A percentile compares a stretch with the other conserved stretches of the same genome.
Evolutionary conservation across 2,113 vertebrate genomes (phyloP).

Genomic region (Calyptommatus sinebrachiatus): DNA sequence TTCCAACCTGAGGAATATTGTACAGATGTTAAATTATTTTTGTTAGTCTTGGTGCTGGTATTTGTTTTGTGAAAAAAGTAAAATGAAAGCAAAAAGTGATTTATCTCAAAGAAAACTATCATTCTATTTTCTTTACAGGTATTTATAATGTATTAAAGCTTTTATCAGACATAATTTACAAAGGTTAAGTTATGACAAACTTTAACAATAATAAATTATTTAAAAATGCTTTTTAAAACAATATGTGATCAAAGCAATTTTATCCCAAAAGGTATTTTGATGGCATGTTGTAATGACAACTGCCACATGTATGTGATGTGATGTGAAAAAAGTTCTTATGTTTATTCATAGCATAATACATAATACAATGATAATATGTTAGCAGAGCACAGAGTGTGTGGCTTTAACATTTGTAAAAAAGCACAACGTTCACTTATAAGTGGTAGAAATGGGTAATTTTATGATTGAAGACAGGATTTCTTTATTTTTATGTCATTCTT

Average conservation of each 20-base stretch:
- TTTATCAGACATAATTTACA: slow-evolving; percentile 72
- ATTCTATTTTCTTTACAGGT: slow-evolving; percentile 82
- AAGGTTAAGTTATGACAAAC: slow-evolving; percentile 58
- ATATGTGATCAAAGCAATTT: slow-evolving; percentile 66
- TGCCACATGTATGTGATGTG: slow-evolving; percentile 63
- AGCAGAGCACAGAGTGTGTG: slow-evolving; percentile 68
- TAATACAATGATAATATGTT: slow-evolving; percentile 56
- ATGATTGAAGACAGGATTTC: no score
- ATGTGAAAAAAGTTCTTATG: slow-evolving; percentile 68
- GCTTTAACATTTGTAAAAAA: slow-evolving; percentile 67
- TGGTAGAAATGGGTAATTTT: slow-evolving; percentile 18
- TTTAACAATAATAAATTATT: slow-evolving; percentile 14
- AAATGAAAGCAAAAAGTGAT: slow-evolving; percentile 59
- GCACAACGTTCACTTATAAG: slow-evolving; percentile 33
- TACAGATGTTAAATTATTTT: slow-evolving; percentile 69
- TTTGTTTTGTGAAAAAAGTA: slow-evolving; percentile 74
- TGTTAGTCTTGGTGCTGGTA: slow-evolving; percentile 69
- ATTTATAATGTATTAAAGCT: slow-evolving; percentile 77
- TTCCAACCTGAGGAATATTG: slow-evolving; percentile 68
- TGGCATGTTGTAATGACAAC: slow-evolving; percentile 70
- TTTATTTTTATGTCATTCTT: no score
- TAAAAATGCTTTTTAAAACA: slow-evolving; percentile 65
- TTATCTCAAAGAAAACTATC: slow-evolving; percentile 72
- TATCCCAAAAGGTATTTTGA: slow-evolving; percentile 79
- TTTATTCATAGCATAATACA: slow-evolving; percentile 65